Base-by-base conservation (phyloP, 2,888 invertebrate genomes). In the Rotaria sp. region DNA sequence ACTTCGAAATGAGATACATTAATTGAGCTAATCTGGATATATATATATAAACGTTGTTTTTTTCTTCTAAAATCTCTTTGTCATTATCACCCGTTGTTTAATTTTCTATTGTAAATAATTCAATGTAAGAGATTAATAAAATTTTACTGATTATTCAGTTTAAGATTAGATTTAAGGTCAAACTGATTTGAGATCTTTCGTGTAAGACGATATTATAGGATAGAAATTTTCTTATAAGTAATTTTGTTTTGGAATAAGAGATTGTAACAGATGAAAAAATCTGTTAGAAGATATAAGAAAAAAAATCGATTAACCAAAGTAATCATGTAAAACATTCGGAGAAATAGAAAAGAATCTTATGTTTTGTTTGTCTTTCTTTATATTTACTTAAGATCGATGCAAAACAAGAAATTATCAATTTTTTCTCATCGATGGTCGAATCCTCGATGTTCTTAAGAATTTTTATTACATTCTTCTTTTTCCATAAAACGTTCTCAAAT, bases 301-400 rank as follows among this genome's bases (percentile, higher is more conserved):
- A 35, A 67, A 67, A 59, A 59, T 59, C 59, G 59, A 59, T 59
- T 59, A 59, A 59, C 59, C 15, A 67, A 67, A 35, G 67, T 67
- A 67, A 67, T 67, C 67, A 35, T 67, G 35, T 67, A 35, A 67
- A 67, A 35, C 67, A 35, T 67, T 67, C 18, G 18, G 15, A 67
- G 15, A 35, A 35, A 35, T 21, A 67, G 67, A 67, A 35, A 35
- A 67, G 5, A 67, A 67, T 67, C 67, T 67, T 35, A 5, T 67
- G 35, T 67, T 67, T 67, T 67, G 35, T 67, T 67, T 67, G 35
- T 30, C 18, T 35, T 38, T 67, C 67, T 67, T 67, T 35, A 35
- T 67, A 67, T 67, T 67, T 67, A 67, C 67, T 67, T 67, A 7
- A 67, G 67, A 67, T 67, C 67, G 35, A 67, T 67, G 67, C 67